Conservation (phyloP, 2,888 invertebrate genomes). For the Cataglyphis albicans region DNA sequence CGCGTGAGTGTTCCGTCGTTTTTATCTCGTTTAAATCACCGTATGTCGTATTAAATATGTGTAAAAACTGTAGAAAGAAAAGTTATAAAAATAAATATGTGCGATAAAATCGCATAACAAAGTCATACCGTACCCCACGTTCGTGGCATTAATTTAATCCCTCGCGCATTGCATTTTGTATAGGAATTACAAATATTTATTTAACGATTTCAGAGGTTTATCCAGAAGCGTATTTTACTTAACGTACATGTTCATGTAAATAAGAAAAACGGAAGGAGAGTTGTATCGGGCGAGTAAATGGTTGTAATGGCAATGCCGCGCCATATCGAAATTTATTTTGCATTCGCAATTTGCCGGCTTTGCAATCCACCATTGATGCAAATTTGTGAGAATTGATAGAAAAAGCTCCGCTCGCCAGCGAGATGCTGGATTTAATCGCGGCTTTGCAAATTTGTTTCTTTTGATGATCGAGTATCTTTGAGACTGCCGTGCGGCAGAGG, state of each 20-base stretch:
- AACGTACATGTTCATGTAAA: not conserved
- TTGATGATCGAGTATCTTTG: constrained; percentile 55
- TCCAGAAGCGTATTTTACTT: not conserved
- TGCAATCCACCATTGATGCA: not conserved
- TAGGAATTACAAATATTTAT: not conserved
- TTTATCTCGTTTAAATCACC: constrained; percentile 1
- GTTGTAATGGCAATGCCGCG: not conserved
- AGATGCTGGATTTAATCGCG: constrained; percentile 59
- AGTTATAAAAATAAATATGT: not conserved
- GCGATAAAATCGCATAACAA: constrained; percentile 29
- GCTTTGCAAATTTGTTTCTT: constrained; percentile 44
- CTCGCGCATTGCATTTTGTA: not conserved
- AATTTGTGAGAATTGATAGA: constrained; percentile 12
- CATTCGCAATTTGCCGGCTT: constrained; percentile 2
- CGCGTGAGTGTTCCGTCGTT: constrained; percentile 11
- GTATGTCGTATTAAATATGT: constrained; percentile 1
- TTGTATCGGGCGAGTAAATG: not conserved
- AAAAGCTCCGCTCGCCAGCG: not conserved
- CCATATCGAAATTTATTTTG: constrained; percentile 22
- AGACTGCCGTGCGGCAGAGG: constrained; percentile 35
- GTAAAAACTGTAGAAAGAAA: not conserved
- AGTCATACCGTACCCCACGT: not conserved
- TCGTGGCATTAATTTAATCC: constrained; percentile 9
- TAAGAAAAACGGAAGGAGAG: not conserved
- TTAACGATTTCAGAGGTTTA: constrained; percentile 3